Evolutionary conservation across 2,113 vertebrate genomes (phyloP).

Genomic region (Chroicocephalus ridibundus): DNA sequence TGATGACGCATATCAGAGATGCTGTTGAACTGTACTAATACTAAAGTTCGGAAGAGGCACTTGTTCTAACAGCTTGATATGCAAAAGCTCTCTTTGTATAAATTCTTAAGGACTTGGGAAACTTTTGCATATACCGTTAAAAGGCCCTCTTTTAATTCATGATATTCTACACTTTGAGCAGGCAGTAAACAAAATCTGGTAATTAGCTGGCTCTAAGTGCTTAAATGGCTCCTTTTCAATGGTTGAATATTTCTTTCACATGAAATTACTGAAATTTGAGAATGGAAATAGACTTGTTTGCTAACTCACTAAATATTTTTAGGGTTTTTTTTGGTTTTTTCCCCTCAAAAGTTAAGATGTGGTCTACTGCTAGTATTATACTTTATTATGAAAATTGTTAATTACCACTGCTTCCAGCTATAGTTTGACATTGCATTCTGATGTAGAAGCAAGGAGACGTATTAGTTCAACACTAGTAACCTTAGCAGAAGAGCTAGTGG

Average conservation of each 20-base stretch:
- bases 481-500: background rate
- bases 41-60: background rate
- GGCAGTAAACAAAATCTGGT: background rate
- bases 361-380: background rate
- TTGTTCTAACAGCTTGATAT: background rate
- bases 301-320: background rate
- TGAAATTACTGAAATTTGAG: background rate
- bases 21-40: background rate
- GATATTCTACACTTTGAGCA: background rate
- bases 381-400: background rate
- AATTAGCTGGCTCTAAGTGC: background rate
- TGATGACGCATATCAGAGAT: background rate
- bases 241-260: background rate
- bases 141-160: background rate
- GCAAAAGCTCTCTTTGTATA: background rate
- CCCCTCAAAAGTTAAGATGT: background rate
- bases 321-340: background rate
- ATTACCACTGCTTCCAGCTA: background rate
- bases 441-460: background rate
- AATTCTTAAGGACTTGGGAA: background rate
- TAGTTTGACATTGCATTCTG: background rate
- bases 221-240: constrained; percentile 1
- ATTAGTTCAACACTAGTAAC: background rate
- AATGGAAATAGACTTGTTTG: background rate
- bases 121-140: background rate